A percentile compares a stretch with the other conserved stretches of the same genome.
phyloP scores from a whole-genome alignment of 2,888 invertebrate genomes.

The Drosophila kokeensis region DNA sequence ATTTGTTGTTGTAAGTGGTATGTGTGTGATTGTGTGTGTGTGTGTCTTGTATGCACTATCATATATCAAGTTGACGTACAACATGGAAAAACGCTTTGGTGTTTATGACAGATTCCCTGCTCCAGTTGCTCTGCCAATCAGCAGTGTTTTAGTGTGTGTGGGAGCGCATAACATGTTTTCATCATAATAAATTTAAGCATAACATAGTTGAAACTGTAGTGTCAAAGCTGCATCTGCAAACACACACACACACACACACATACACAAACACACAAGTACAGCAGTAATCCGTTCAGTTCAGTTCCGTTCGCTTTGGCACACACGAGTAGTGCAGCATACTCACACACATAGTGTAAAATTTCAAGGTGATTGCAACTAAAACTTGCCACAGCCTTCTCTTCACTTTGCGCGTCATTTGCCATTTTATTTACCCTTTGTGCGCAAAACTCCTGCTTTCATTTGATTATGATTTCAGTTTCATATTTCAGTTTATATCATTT shows the following conservation, averaged over 20 bases:
- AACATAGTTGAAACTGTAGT: slow-evolving; percentile 51
- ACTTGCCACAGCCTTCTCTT: slow-evolving; percentile 17
- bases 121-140: slow-evolving; percentile 23
- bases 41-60: slow-evolving; percentile 2
- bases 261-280: slow-evolving; percentile 7
- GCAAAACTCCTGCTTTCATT: slow-evolving; percentile 15
- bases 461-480: slow-evolving; percentile 37
- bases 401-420: slow-evolving; percentile 31
- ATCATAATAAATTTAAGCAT: slow-evolving; percentile 51
- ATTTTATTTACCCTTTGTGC: slow-evolving; percentile 8
- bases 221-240: slow-evolving; percentile 23
- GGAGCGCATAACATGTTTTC: slow-evolving; percentile 46
- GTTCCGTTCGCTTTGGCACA: slow-evolving; percentile 23
- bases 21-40: slow-evolving; percentile 1
- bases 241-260: slow-evolving; percentile 8
- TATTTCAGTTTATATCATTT: slow-evolving; percentile 13
- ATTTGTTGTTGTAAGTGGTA: slow-evolving; percentile 23
- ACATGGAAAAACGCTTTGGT: slow-evolving; percentile 60
- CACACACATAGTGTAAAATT: slow-evolving; percentile 8
- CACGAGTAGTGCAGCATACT: slow-evolving; percentile 14
- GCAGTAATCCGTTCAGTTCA: slow-evolving; percentile 32
- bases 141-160: slow-evolving; percentile 7
- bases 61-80: slow-evolving; percentile 45
- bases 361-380: slow-evolving; percentile 44
- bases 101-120: slow-evolving; percentile 56